Conservation (phyloP, 1,140 invertebrate genomes). For the Rhopalosiphum padi region DNA sequence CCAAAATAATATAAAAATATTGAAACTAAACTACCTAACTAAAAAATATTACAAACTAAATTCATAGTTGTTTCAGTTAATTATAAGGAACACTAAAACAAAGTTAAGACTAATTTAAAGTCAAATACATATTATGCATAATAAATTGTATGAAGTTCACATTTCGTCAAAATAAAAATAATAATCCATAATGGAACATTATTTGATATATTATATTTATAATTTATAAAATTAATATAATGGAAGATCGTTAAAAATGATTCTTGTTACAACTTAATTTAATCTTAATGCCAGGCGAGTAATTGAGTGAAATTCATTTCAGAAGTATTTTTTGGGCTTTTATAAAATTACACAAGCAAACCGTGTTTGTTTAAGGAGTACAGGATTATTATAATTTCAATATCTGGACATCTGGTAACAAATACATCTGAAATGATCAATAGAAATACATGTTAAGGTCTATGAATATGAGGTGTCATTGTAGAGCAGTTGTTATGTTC, state of each 20-base stretch:
- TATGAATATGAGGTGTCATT: neutral
- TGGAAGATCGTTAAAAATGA: conserved; percentile 54
- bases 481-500: conserved; percentile 11
- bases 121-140: conserved; percentile 19
- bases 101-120: conserved; percentile 29
- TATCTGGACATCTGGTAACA: conserved; percentile 45
- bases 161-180: conserved; percentile 36
- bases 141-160: conserved; percentile 15
- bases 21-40: neutral
- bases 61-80: neutral
- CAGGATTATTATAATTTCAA: conserved; percentile 22
- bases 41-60: conserved; percentile 19
- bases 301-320: conserved; percentile 41
- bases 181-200: conserved; percentile 45
- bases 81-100: conserved; percentile 14
- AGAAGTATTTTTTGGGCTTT: conserved; percentile 45
- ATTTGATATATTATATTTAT: neutral
- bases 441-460: conserved; percentile 12
- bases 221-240: conserved; percentile 17
- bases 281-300: conserved; percentile 46
- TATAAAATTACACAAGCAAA: conserved; percentile 15
- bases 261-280: conserved; percentile 48
- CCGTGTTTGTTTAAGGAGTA: neutral
- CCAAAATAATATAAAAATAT: conserved; percentile 33
- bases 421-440: conserved; percentile 46